phyloP scores from a whole-genome alignment of 2,888 invertebrate genomes.

The Rhogogaster chlorosoma region DNA sequence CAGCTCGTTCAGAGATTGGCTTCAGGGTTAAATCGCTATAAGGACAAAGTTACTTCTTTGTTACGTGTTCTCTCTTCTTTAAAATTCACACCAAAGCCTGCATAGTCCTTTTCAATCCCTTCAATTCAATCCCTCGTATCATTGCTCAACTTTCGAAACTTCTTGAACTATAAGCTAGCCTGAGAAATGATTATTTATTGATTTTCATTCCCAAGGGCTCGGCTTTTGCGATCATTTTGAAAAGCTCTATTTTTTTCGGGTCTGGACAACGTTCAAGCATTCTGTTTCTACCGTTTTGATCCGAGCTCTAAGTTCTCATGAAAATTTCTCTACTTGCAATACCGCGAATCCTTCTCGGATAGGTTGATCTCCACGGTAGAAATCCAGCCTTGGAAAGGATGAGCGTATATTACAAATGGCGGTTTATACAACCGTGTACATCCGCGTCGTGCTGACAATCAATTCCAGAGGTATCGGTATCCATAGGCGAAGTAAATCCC shows the following conservation, averaged over 20 bases:
- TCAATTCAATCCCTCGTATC: neutral
- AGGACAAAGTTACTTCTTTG: neutral
- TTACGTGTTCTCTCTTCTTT: neutral
- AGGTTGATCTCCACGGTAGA: neutral
- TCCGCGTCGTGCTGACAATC: slow-evolving; percentile 12
- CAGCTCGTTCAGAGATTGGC: neutral
- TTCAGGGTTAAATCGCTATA: neutral
- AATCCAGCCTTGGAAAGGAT: neutral
- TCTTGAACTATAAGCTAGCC: too few species aligned
- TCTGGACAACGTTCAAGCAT: too few species aligned
- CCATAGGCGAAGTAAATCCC: slow-evolving; percentile 24
- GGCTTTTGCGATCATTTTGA: too few species aligned
- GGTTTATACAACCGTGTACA: neutral
- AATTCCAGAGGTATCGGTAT: neutral
- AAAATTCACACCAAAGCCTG: neutral
- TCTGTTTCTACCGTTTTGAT: too few species aligned
- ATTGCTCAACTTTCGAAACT: neutral
- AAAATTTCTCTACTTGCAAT: neutral
- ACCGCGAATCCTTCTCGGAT: neutral
- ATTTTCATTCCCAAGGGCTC: too few species aligned
- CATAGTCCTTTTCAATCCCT: neutral
- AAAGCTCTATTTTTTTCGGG: too few species aligned
- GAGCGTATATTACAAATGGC: neutral
- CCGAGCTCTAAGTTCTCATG: too few species aligned
- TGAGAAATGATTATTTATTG: too few species aligned